Conservation (phyloP, 2,113 vertebrate genomes). For the Balaenoptera acutorostrata region DNA sequence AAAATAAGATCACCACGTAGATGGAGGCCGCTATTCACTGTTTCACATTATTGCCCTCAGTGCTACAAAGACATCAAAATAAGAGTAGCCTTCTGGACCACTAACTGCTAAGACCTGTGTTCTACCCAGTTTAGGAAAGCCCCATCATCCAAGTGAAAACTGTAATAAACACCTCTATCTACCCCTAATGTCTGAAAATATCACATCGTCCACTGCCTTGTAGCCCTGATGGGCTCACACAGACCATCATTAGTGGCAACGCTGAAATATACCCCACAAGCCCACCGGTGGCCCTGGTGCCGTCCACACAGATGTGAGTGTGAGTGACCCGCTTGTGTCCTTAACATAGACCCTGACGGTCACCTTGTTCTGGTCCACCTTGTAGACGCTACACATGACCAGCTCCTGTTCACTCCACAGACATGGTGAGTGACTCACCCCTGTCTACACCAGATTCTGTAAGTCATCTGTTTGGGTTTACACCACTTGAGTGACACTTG, state of each 20-base stretch:
- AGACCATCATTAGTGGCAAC: background rate
- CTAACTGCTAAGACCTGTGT: background rate
- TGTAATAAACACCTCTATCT: background rate
- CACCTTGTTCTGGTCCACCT: background rate
- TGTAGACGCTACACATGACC: background rate
- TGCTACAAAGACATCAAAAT: background rate
- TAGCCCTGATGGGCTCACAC: background rate
- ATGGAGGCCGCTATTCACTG: background rate
- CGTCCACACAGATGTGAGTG: background rate
- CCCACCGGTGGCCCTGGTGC: background rate
- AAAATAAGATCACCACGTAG: background rate
- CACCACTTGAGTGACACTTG: background rate
- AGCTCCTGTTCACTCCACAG: background rate
- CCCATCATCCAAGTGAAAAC: background rate
- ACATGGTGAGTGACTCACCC: background rate
- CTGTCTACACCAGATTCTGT: background rate
- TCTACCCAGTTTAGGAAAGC: background rate
- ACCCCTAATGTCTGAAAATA: background rate
- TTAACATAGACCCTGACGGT: background rate
- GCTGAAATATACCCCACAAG: background rate
- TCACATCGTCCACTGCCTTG: background rate
- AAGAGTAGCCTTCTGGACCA: background rate
- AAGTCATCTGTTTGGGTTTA: background rate
- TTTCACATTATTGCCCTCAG: background rate
- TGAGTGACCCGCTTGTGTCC: background rate